phyloP scores from a whole-genome alignment of 2,888 invertebrate species.

The Chaetogeoica ovagalla region DNA sequence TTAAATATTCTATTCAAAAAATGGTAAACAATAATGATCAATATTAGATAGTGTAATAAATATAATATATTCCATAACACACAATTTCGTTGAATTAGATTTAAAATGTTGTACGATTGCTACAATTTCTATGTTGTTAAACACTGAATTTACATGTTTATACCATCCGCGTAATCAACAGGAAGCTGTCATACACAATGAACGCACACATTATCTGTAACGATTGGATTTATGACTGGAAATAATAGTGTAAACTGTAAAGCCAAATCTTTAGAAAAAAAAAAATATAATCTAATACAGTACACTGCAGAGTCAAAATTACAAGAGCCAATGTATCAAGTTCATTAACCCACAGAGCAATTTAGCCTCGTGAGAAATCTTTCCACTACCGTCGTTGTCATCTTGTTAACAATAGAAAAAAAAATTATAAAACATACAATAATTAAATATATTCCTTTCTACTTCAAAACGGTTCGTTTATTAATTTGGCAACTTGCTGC shows the following conservation, averaged over 20 bases:
- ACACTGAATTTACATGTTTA: constrained; percentile 2
- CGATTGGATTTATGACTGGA: constrained; percentile 25
- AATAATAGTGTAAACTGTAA: constrained; percentile 24
- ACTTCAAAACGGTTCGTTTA: constrained; percentile 15
- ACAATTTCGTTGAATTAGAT: too few relatives aligned
- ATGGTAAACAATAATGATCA: too few relatives aligned
- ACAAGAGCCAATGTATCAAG: constrained; percentile 33
- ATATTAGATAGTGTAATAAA: too few relatives aligned
- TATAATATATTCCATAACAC: too few relatives aligned
- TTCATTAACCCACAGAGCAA: constrained; percentile 47
- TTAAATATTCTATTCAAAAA: too few relatives aligned
- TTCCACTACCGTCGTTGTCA: constrained; percentile 2
- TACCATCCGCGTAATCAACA: constrained; percentile 15
- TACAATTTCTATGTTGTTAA: not conserved
- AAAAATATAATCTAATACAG: constrained; percentile 28
- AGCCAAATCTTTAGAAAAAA: constrained; percentile 36
- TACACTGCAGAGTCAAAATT: constrained; percentile 26
- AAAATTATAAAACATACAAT: constrained; percentile 12
- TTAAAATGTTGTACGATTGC: too few relatives aligned
- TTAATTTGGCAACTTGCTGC: not conserved
- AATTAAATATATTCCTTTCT: constrained; percentile 23
- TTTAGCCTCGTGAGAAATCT: constrained; percentile 48
- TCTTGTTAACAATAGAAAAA: constrained; percentile 38
- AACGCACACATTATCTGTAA: constrained; percentile 32
- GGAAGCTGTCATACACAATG: constrained; percentile 18